These are phyloP conservation scores for Sarcophaga bullata DNA, from an alignment of 1,140 invertebrate species.

Conservation along the genomic window DNA sequence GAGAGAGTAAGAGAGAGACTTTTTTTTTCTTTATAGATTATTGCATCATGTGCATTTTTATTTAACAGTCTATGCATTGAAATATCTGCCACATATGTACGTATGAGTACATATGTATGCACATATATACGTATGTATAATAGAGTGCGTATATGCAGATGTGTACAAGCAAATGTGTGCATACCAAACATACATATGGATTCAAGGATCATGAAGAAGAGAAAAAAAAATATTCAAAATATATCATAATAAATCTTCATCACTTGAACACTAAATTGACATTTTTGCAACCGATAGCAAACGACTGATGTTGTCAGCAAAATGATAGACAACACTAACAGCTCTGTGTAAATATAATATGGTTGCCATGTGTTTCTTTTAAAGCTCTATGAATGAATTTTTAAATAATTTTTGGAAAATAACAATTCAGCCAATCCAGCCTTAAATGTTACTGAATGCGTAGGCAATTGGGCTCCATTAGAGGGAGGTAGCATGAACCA, in stretches of 20 bases:
- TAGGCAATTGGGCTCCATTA: too few species aligned
- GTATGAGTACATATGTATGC: neutral
- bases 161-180: neutral
- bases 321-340: conserved; percentile 51
- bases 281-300: conserved; percentile 56
- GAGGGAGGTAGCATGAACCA: too few species aligned
- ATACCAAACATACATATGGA: neutral
- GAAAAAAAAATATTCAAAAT: conserved; percentile 42
- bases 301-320: conserved; percentile 44
- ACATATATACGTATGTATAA: neutral
- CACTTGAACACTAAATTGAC: conserved; percentile 59
- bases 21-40: neutral
- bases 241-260: conserved; percentile 62
- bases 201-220: neutral
- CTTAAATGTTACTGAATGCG: too few species aligned
- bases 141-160: too few species aligned
- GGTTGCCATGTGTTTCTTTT: neutral
- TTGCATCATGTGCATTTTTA: conserved; percentile 8
- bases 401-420: too few species aligned
- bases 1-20: neutral
- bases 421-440: too few species aligned
- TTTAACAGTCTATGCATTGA: neutral
- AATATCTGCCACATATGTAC: neutral
- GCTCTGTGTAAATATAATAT: neutral
- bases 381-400: too few species aligned